Conservation (phyloP, 1,140 invertebrate genomes). For the Drosophila kikkawai region DNA sequence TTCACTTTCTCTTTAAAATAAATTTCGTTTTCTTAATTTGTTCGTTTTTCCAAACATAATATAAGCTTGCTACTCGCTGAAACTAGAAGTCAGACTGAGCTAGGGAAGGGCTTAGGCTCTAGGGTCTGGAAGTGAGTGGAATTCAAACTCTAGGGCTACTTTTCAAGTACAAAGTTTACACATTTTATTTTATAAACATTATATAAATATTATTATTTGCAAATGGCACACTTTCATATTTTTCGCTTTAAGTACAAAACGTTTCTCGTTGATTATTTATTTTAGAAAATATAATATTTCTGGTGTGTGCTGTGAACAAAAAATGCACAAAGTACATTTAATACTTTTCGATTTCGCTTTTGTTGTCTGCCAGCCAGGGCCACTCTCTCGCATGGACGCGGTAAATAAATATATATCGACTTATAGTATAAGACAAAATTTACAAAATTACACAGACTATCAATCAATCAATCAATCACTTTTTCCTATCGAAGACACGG, state of each 20-base stretch:
- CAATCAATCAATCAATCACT: conserved; percentile 15
- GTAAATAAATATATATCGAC: conserved; percentile 63
- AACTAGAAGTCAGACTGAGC: neutral
- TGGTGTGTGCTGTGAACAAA: conserved; percentile 47
- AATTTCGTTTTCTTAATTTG: neutral
- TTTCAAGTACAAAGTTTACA: conserved; percentile 29
- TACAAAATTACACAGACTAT: conserved; percentile 57
- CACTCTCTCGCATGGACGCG: conserved; percentile 20
- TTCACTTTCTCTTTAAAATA: neutral
- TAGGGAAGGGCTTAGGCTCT: fast-evolving
- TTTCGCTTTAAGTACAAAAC: conserved; percentile 55
- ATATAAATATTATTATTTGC: conserved; percentile 48
- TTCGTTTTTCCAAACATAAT: neutral
- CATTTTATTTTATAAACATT: conserved; percentile 43
- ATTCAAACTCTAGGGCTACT: neutral
- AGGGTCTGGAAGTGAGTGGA: too few relatives aligned
- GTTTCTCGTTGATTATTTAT: conserved; percentile 10
- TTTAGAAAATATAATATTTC: conserved; percentile 19
- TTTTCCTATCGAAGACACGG: conserved; percentile 19
- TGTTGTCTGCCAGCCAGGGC: conserved; percentile 34
- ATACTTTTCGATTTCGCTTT: conserved; percentile 58
- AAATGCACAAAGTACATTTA: conserved; percentile 80
- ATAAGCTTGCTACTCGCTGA: too few relatives aligned
- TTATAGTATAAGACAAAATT: conserved; percentile 63
- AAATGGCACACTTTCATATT: conserved; percentile 63